Conservation (phyloP, 2,888 invertebrate genomes). For the Tholera decimalis region DNA sequence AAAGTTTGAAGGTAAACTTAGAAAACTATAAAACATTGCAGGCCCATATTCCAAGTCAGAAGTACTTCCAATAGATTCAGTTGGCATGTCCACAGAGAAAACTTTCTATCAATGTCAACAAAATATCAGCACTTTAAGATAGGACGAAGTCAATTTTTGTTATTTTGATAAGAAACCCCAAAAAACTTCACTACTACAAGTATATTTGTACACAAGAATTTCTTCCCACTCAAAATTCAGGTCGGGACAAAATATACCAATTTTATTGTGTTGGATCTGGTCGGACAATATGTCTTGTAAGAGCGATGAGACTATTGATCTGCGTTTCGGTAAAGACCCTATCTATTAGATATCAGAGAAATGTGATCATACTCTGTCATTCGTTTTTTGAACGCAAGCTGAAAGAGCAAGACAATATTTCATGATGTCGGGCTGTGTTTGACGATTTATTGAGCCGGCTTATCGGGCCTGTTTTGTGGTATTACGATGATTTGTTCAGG, state of each 20-base stretch:
- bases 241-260: constrained; percentile 16
- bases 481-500: constrained; percentile 10
- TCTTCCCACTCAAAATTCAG: constrained; percentile 23
- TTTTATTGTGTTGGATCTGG: constrained; percentile 41
- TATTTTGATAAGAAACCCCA: background rate
- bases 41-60: no score
- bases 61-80: no score
- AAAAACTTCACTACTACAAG: constrained; percentile 7
- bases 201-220: constrained; percentile 27
- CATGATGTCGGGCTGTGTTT: constrained; percentile 43
- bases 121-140: no score
- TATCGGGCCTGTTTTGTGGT: constrained; percentile 38
- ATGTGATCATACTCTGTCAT: constrained; percentile 62
- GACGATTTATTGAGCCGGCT: constrained; percentile 54
- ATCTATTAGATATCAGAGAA: constrained; percentile 52
- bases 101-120: no score
- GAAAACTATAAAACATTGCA: no score
- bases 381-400: constrained; percentile 49
- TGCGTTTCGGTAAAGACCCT: constrained; percentile 47
- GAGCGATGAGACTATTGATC: constrained; percentile 60
- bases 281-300: constrained; percentile 52
- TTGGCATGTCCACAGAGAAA: no score
- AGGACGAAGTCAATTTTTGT: background rate
- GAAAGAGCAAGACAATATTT: constrained; percentile 48
- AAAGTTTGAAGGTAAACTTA: no score